Conservation (phyloP, 1,140 invertebrate genomes). For the Sarcophaga bullata region DNA sequence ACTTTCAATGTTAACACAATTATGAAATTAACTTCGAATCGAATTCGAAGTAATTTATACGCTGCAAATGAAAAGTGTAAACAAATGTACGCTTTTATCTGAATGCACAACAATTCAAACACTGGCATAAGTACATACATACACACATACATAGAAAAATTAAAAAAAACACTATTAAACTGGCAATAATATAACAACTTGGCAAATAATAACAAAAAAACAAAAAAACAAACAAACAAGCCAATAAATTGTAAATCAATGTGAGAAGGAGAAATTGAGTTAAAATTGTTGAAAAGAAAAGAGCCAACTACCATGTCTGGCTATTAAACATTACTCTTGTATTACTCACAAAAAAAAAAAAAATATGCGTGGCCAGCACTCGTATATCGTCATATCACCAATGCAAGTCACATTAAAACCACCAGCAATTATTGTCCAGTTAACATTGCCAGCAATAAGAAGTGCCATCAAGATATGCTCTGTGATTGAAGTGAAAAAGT, state of each 20-base stretch:
- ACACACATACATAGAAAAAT: no score
- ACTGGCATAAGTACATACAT: no score
- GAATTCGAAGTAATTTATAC: not conserved
- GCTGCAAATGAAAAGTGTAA: conserved; percentile 4
- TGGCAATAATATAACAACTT: no score
- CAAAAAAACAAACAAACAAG: no score
- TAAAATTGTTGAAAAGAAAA: no score
- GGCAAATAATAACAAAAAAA: no score
- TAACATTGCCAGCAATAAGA: conserved; percentile 12
- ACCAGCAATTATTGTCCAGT: not conserved
- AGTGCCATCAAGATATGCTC: not conserved
- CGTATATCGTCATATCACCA: not conserved
- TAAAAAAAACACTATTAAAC: no score
- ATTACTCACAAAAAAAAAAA: no score
- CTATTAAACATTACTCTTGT: no score
- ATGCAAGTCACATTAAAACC: conserved; percentile 30
- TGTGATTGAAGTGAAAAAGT: not conserved
- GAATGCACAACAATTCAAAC: not conserved
- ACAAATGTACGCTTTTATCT: not conserved
- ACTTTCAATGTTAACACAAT: not conserved
- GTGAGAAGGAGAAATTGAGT: no score
- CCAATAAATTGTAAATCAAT: no score
- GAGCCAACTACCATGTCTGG: no score
- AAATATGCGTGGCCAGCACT: not conserved
- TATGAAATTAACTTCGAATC: not conserved